These are phyloP conservation scores for Montipora capricornis DNA, from an alignment of 64 coral and sea anemone genomes.

Conservation along the genomic window DNA sequence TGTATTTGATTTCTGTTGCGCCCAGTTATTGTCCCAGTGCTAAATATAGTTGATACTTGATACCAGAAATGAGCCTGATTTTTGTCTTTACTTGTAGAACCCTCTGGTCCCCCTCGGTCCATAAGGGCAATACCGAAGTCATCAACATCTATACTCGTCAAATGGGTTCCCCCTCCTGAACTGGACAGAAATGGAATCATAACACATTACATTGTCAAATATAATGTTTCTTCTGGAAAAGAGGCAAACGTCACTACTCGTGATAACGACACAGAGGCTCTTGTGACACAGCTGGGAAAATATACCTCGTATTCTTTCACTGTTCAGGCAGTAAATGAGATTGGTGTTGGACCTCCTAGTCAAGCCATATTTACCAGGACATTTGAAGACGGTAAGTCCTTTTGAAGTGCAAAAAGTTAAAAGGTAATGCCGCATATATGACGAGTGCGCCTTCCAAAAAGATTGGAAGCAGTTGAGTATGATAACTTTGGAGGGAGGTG, in stretches of 20 bases:
- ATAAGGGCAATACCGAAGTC: conserved; percentile 33
- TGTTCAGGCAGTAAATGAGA: conserved; percentile 61
- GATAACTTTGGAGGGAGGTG: too few species aligned
- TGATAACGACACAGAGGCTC: conserved; percentile 46
- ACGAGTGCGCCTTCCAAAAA: too few species aligned
- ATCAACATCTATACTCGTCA: conserved; percentile 68
- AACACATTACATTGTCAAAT: conserved; percentile 58
- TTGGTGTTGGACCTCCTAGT: conserved; percentile 71
- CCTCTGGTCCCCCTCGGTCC: conserved; percentile 67
- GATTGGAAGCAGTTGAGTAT: too few species aligned
- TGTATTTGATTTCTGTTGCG: too few species aligned
- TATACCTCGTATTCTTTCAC: conserved; percentile 79
- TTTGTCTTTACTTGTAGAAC: conserved; percentile 22
- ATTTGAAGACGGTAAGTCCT: conserved; percentile 72
- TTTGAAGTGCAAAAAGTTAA: too few species aligned
- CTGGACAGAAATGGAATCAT: conserved; percentile 72
- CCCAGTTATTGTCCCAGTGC: too few species aligned
- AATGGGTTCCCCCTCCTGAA: conserved; percentile 66
- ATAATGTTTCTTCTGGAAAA: conserved; percentile 19
- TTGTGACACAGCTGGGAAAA: conserved; percentile 47
- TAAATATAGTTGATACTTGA: too few species aligned
- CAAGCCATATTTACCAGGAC: conserved; percentile 39
- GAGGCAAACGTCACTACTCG: conserved; percentile 34
- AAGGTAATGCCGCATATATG: too few species aligned
- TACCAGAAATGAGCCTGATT: too few species aligned